Evolutionary conservation across 2,888 invertebrate species (phyloP).

Genomic region (Slavum lentiscoides): DNA sequence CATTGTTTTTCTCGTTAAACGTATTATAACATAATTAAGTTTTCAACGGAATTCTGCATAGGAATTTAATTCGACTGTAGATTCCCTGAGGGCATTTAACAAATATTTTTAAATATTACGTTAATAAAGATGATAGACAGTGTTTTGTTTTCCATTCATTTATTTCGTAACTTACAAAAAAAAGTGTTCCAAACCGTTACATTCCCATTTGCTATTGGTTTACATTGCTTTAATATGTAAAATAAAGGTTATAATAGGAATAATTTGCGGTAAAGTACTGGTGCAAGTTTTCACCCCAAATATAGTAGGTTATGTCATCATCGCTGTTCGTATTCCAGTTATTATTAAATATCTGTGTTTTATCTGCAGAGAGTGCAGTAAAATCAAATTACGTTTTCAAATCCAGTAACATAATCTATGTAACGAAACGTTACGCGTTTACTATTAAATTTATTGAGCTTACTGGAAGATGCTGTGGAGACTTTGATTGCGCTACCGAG

Average conservation of each 20-base stretch:
- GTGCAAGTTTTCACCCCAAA: neutral
- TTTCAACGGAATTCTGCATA: neutral
- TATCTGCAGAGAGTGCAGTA: neutral
- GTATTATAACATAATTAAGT: neutral
- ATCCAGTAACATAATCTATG: neutral
- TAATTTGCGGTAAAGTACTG: neutral
- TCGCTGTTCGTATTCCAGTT: neutral
- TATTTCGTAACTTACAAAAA: neutral
- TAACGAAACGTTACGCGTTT: neutral
- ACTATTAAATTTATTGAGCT: conserved; percentile 7
- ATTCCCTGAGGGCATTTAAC: neutral
- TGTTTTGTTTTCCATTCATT: neutral
- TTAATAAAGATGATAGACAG: neutral
- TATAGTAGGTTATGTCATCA: neutral
- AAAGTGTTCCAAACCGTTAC: neutral
- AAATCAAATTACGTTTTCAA: conserved; percentile 21
- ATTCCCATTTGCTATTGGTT: neutral
- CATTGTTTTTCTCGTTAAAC: too few relatives aligned
- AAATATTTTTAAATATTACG: neutral
- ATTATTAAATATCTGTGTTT: conserved; percentile 9
- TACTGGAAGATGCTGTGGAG: neutral
- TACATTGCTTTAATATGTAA: neutral
- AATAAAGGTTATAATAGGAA: neutral
- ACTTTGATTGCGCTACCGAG: conserved; percentile 13
- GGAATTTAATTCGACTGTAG: neutral